Evolutionary conservation across 2,797 vertebrate species (phyloP).

Genomic region (Aphelocoma californica): DNA sequence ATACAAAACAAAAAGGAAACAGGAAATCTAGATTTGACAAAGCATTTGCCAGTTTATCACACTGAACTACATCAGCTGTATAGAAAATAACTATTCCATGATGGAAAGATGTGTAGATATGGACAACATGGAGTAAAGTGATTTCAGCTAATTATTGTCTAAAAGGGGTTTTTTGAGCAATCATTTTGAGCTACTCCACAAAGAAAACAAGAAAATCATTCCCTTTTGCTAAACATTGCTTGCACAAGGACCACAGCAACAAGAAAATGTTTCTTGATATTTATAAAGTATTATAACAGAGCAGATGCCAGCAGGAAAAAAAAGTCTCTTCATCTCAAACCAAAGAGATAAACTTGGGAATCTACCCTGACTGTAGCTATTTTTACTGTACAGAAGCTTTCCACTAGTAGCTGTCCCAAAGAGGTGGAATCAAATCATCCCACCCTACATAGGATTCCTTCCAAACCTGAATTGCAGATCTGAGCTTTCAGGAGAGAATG

Average conservation of each 20-base stretch:
- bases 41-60: slow-evolving; percentile 14
- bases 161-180: neutral
- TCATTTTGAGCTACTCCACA: neutral
- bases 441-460: neutral
- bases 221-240: slow-evolving; percentile 1
- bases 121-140: neutral
- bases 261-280: slow-evolving; percentile 47
- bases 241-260: slow-evolving; percentile 52
- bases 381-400: neutral
- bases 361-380: neutral
- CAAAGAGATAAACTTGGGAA: neutral
- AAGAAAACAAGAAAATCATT: slow-evolving; percentile 7
- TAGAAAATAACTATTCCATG: neutral
- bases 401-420: neutral
- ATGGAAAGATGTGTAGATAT: neutral
- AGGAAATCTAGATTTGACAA: neutral
- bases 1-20: neutral
- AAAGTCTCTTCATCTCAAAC: neutral
- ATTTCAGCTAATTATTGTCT: neutral
- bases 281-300: slow-evolving; percentile 33
- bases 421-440: neutral
- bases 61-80: neutral
- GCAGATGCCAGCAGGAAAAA: slow-evolving; percentile 20
- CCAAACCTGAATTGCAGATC: neutral
- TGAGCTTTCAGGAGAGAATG: neutral